phyloP scores from a whole-genome alignment of 2,113 vertebrate species.

The Tyto alba region DNA sequence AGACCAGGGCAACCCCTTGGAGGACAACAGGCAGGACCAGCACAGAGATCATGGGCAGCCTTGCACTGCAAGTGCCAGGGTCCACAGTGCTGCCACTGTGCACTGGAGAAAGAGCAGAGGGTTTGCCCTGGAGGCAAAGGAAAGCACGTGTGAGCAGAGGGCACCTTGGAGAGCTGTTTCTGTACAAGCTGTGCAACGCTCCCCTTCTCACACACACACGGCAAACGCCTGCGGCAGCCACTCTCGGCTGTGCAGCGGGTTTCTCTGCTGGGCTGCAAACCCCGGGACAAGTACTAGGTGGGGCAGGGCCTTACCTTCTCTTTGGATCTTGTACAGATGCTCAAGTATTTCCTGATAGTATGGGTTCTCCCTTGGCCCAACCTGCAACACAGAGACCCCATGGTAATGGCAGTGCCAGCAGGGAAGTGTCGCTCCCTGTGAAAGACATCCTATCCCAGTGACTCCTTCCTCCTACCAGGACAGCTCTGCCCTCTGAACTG shows the following conservation, averaged over 20 bases:
- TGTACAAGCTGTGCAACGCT: not conserved
- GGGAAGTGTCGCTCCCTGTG: fast-evolving
- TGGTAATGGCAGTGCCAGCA: not conserved
- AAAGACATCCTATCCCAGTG: fast-evolving
- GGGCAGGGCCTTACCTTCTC: conserved; percentile 61
- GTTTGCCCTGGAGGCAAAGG: not conserved
- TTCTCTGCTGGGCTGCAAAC: not conserved
- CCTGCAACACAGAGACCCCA: conserved; percentile 49
- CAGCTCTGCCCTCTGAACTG: not conserved
- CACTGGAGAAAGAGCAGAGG: not conserved
- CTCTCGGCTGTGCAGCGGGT: not conserved
- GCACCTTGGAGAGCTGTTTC: not conserved
- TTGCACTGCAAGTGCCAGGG: not conserved
- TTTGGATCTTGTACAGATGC: conserved; percentile 33
- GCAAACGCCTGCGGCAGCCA: not conserved
- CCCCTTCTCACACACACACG: fast-evolving
- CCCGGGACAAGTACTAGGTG: not conserved
- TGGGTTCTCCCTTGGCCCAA: conserved; percentile 67
- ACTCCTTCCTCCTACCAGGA: not conserved
- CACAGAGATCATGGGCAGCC: not conserved
- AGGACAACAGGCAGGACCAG: not conserved
- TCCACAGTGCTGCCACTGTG: not conserved
- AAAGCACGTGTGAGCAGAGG: not conserved
- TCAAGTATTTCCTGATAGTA: conserved; percentile 69
- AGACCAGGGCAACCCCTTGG: not conserved